Evolutionary conservation across 2,113 vertebrate species (phyloP).

Genomic region (Muntiacus reevesi): DNA sequence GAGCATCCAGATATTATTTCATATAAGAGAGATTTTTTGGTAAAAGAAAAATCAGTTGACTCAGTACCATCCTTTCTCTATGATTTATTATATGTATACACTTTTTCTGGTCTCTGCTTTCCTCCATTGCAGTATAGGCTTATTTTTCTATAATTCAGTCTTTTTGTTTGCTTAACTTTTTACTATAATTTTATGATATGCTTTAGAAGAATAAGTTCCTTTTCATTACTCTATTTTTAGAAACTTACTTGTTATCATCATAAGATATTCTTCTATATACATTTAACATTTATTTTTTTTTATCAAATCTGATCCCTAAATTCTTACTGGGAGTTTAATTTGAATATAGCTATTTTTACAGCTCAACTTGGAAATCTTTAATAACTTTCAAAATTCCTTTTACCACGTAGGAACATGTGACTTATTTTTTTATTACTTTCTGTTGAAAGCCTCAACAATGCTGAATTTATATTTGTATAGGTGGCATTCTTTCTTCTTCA

Average conservation of each 20-base stretch:
- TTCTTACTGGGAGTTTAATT: constrained; percentile 7
- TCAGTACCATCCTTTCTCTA: not conserved
- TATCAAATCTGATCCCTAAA: not conserved
- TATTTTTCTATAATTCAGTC: not conserved
- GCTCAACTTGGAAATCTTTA: not conserved
- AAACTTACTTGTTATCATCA: not conserved
- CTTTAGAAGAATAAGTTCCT: not conserved
- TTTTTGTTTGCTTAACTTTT: not conserved
- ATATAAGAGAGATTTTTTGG: not conserved
- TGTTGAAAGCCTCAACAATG: not conserved
- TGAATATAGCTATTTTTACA: not conserved
- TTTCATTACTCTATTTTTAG: not conserved
- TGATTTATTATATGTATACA: not conserved
- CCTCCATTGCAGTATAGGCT: not conserved
- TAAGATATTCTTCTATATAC: not conserved
- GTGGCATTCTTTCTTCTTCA: not conserved
- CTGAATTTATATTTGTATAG: not conserved
- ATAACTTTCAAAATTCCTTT: not conserved
- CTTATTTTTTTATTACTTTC: not conserved
- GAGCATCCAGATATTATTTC: not conserved
- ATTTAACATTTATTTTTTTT: not conserved
- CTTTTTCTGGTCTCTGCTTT: not conserved
- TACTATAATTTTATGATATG: not conserved
- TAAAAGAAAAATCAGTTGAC: not conserved
- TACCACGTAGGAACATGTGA: not conserved